Percentiles rank a stretch among this genome's conserved stretches.
phyloP scores from a whole-genome alignment of 2,113 vertebrate genomes.

The Anarrhichthys ocellatus region DNA sequence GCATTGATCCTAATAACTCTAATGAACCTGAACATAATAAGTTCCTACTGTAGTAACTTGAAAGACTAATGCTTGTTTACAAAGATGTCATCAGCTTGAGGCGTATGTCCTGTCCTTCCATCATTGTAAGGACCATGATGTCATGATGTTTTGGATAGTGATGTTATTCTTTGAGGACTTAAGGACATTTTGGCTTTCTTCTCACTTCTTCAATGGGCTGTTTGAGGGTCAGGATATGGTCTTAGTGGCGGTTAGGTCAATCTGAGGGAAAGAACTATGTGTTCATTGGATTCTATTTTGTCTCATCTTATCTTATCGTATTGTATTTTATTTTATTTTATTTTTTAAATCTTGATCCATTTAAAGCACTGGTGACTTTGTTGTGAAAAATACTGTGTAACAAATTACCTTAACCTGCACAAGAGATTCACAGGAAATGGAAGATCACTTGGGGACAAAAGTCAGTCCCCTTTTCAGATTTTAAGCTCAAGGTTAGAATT shows the following conservation, averaged over 20 bases:
- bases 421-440: not conserved
- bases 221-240: not conserved
- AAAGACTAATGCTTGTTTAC: not conserved
- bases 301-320: not conserved
- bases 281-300: not conserved
- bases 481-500: not conserved
- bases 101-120: not conserved
- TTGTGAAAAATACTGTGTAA: not conserved
- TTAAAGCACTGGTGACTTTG: not conserved
- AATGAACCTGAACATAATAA: not conserved
- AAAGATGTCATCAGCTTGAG: too few relatives aligned
- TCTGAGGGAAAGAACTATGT: not conserved
- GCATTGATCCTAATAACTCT: slow-evolving; percentile 3
- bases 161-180: not conserved
- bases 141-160: not conserved
- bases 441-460: not conserved
- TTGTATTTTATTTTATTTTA: not conserved
- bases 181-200: not conserved
- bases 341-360: not conserved
- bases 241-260: not conserved
- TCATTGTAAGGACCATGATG: not conserved
- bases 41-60: not conserved
- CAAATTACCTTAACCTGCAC: not conserved
- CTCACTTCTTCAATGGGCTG: too few relatives aligned
- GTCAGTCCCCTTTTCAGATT: not conserved